Evolutionary conservation across 1,140 invertebrate genomes (phyloP).

Genomic region (Zaprionus gabonicus): DNA sequence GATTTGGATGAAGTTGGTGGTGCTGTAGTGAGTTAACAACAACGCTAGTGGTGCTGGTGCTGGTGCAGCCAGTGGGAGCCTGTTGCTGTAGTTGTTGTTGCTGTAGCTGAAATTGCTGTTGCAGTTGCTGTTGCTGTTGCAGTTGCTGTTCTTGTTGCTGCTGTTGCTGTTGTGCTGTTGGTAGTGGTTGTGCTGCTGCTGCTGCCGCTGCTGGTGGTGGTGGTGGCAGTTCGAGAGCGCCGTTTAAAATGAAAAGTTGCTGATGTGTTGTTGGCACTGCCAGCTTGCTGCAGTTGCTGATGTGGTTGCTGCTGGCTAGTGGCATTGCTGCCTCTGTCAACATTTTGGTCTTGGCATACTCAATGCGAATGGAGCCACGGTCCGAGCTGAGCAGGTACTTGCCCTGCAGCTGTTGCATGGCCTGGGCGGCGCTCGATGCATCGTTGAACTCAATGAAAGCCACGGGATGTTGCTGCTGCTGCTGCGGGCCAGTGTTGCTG

Average conservation of each 20-base stretch:
- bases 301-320: slow-evolving; percentile 35
- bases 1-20: slow-evolving; percentile 84
- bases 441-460: slow-evolving; percentile 99
- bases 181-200: slow-evolving; percentile 37
- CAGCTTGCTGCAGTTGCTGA: slow-evolving; percentile 21
- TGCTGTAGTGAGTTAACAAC: slow-evolving; percentile 84
- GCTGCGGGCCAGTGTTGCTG: slow-evolving; percentile 31
- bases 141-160: slow-evolving; percentile 18
- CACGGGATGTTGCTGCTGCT: slow-evolving; percentile 87
- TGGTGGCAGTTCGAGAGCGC: slow-evolving; percentile 43
- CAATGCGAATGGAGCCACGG: slow-evolving; percentile 97
- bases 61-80: slow-evolving; percentile 50
- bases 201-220: slow-evolving; percentile 28
- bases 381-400: slow-evolving; percentile 97
- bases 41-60: slow-evolving; percentile 69
- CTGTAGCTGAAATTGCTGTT: slow-evolving; percentile 45
- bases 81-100: slow-evolving; percentile 55
- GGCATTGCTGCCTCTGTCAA: slow-evolving; percentile 67
- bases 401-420: slow-evolving; percentile 96
- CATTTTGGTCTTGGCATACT: slow-evolving; percentile 99
- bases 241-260: slow-evolving; percentile 68
- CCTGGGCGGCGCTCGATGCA: slow-evolving; percentile 94
- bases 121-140: slow-evolving; percentile 18
- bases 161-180: slow-evolving; percentile 21
- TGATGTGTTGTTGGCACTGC: slow-evolving; percentile 30